These are phyloP conservation scores for Ylistrum balloti DNA, from an alignment of 1,140 invertebrate genomes.

Conservation along the genomic window DNA sequence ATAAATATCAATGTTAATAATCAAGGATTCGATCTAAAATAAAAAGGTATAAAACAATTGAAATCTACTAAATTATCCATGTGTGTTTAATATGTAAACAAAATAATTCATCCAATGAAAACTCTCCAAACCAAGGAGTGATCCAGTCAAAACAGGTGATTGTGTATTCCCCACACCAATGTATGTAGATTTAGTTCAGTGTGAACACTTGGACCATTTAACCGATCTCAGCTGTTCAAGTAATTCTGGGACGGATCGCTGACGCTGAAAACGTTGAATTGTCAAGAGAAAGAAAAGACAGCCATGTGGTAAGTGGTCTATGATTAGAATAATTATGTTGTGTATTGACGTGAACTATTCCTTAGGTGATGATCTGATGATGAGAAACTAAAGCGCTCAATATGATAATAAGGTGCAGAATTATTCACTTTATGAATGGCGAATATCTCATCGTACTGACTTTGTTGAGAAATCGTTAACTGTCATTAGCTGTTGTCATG, in stretches of 20 bases:
- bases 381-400: slow-evolving; percentile 18
- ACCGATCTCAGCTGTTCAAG: slow-evolving; percentile 10
- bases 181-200: slow-evolving; percentile 5
- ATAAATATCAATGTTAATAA: not conserved
- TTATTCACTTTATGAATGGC: slow-evolving; percentile 28
- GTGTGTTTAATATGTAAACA: not conserved
- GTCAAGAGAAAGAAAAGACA: not conserved
- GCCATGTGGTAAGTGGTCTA: not conserved
- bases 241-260: not conserved
- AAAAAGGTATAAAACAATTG: not conserved
- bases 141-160: slow-evolving; percentile 30
- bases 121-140: not conserved
- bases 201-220: not conserved
- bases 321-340: not conserved
- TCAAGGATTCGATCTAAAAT: not conserved
- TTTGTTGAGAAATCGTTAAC: not conserved
- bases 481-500: not conserved
- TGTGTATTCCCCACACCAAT: slow-evolving; percentile 26
- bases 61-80: not conserved
- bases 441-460: not conserved
- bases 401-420: slow-evolving; percentile 33
- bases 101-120: not conserved
- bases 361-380: not conserved
- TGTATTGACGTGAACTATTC: not conserved
- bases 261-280: not conserved